phyloP scores from a whole-genome alignment of 1,140 invertebrate genomes.

The Zaprionus lachaisei region DNA sequence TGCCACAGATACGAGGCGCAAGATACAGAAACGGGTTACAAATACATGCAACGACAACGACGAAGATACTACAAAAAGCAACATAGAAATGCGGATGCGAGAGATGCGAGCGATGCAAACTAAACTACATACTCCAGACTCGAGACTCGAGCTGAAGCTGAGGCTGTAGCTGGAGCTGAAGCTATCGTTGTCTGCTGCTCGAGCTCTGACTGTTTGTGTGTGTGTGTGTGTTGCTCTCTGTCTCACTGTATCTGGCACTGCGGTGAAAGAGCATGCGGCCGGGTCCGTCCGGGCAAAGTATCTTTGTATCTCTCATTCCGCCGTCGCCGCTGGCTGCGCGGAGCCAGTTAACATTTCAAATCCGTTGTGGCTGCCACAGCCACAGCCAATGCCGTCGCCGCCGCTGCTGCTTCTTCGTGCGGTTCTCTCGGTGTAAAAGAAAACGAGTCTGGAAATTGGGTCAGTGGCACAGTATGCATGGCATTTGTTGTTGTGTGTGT shows the following conservation, averaged over 20 bases:
- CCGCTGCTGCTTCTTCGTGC: constrained; percentile 43
- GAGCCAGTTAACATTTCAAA: constrained; percentile 68
- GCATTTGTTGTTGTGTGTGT: constrained; percentile 65
- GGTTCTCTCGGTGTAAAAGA: constrained; percentile 48
- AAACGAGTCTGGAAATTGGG: constrained; percentile 81
- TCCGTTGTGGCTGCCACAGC: constrained; percentile 64
- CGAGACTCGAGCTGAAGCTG: background rate
- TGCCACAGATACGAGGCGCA: constrained; percentile 74
- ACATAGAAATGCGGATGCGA: constrained; percentile 78
- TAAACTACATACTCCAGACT: constrained; percentile 38
- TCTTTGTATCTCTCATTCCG: constrained; percentile 66
- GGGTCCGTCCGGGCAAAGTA: constrained; percentile 64
- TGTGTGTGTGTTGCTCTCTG: constrained; percentile 2
- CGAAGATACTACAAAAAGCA: constrained; percentile 52
- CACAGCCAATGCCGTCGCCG: constrained; percentile 20
- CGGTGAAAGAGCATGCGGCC: constrained; percentile 71
- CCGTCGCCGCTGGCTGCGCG: constrained; percentile 25
- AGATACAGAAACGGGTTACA: constrained; percentile 80
- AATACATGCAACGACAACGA: constrained; percentile 59
- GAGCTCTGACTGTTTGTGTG: constrained; percentile 5
- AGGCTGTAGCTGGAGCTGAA: constrained; percentile 12
- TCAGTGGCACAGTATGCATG: constrained; percentile 83
- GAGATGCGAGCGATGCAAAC: constrained; percentile 42
- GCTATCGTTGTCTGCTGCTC: constrained; percentile 41
- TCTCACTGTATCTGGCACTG: constrained; percentile 25